Conservation (phyloP, 1,140 invertebrate genomes). For the Panagrolaimus sp. region DNA sequence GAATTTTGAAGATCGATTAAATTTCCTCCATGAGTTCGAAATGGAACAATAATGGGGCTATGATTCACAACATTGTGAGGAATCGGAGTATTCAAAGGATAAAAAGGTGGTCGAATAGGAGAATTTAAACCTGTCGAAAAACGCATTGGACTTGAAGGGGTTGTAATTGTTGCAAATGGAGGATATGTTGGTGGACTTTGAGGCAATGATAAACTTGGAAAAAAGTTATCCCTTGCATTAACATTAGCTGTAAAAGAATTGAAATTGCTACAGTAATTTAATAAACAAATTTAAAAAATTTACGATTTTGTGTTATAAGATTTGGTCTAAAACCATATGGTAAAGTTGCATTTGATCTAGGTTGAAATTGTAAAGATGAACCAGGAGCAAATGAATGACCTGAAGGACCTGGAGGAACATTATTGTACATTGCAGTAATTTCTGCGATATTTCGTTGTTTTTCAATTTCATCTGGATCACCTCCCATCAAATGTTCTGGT, state of each 20-base stretch:
- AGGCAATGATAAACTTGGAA: background rate
- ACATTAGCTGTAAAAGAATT: too few relatives aligned
- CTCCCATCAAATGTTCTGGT: constrained; percentile 25
- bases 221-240: too few relatives aligned
- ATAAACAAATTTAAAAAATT: constrained; percentile 2
- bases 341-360: background rate
- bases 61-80: background rate
- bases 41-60: background rate
- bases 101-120: background rate
- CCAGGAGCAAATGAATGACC: constrained; percentile 12
- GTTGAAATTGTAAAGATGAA: constrained; percentile 13
- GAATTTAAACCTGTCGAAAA: background rate
- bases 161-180: background rate
- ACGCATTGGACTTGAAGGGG: background rate
- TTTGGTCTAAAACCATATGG: constrained; percentile 7
- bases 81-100: background rate
- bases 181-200: background rate
- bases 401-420: background rate
- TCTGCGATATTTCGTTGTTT: constrained; percentile 30
- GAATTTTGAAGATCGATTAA: constrained; percentile 1
- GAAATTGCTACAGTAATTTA: constrained; percentile 3
- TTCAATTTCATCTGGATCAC: constrained; percentile 27
- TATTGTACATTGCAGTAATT: constrained; percentile 16
- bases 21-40: background rate
- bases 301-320: background rate